phyloP scores from a whole-genome alignment of 2,888 invertebrate genomes.

The Ophion ventricosus region DNA sequence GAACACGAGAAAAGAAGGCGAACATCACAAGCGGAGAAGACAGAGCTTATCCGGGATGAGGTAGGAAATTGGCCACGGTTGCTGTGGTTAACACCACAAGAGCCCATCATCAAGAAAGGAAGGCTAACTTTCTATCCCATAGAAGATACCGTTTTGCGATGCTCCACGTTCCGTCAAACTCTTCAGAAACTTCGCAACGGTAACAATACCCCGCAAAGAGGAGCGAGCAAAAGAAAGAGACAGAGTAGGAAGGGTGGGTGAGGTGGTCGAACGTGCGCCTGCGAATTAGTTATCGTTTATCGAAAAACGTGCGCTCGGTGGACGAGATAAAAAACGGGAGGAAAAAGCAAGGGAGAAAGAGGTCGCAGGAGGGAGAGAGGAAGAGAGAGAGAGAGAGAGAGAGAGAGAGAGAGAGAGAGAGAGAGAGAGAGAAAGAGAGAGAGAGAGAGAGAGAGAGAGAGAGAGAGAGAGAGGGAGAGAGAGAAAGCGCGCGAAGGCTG shows the following conservation, averaged over 20 bases:
- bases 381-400: not conserved
- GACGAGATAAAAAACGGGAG: conserved; percentile 60
- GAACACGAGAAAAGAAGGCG: too few relatives aligned
- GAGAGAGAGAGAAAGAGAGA: not conserved
- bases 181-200: conserved; percentile 76
- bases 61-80: conserved; percentile 26
- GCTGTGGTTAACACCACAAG: conserved; percentile 32
- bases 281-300: conserved; percentile 83
- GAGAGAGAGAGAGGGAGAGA: not conserved
- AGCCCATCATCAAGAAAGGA: not conserved
- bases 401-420: conserved; percentile 30
- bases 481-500: conserved; percentile 46
- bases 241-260: not conserved
- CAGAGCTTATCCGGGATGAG: conserved; percentile 34
- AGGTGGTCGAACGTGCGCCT: conserved; percentile 14
- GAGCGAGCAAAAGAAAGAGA: conserved; percentile 6
- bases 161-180: conserved; percentile 71
- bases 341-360: not conserved
- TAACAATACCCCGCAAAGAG: conserved; percentile 78
- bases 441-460: conserved; percentile 23
- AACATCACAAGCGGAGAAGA: conserved; percentile 36
- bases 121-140: conserved; percentile 14
- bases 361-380: not conserved
- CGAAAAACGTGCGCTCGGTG: conserved; percentile 69
- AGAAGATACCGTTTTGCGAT: conserved; percentile 52